phyloP scores from a whole-genome alignment of 2,113 vertebrate species.

The Seriola rivoliana region DNA sequence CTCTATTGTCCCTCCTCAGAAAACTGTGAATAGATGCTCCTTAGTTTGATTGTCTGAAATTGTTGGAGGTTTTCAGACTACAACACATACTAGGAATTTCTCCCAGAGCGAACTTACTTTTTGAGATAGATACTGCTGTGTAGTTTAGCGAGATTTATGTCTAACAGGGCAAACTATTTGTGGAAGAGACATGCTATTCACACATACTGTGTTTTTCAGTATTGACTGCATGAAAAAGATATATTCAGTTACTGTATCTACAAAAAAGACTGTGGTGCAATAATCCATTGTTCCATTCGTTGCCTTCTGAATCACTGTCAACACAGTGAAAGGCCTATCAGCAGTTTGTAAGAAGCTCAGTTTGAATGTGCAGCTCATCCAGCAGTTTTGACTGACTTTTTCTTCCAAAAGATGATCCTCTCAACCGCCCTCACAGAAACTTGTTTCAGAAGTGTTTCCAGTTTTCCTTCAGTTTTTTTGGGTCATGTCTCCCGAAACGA shows the following conservation, averaged over 20 bases:
- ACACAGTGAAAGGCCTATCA: conserved; percentile 21
- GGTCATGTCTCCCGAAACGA: conserved; percentile 56
- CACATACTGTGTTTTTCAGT: conserved; percentile 17
- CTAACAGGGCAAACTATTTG: conserved; percentile 25
- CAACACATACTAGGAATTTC: conserved; percentile 1
- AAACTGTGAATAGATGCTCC: neutral
- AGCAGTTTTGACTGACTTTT: conserved; percentile 40
- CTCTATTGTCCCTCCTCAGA: conserved; percentile 2
- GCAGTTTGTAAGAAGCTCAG: conserved; percentile 41
- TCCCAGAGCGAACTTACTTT: conserved; percentile 7
- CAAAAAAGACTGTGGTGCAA: conserved; percentile 21
- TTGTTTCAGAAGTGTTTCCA: conserved; percentile 45
- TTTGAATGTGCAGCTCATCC: conserved; percentile 43
- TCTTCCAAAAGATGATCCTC: conserved; percentile 35
- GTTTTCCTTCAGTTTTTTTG: conserved; percentile 41
- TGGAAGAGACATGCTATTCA: conserved; percentile 23
- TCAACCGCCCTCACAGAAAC: conserved; percentile 34
- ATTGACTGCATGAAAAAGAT: conserved; percentile 44
- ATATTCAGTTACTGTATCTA: conserved; percentile 41
- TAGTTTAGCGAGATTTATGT: conserved; percentile 31
- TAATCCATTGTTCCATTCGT: conserved; percentile 48
- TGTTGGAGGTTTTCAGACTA: conserved; percentile 16
- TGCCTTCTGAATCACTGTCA: conserved; percentile 53
- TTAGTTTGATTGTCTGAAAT: conserved; percentile 1
- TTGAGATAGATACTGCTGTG: conserved; percentile 17